Percentiles rank a stretch among this genome's conserved stretches.
phyloP scores from a whole-genome alignment of 2,797 vertebrate genomes.

The Clarias pachynema region DNA sequence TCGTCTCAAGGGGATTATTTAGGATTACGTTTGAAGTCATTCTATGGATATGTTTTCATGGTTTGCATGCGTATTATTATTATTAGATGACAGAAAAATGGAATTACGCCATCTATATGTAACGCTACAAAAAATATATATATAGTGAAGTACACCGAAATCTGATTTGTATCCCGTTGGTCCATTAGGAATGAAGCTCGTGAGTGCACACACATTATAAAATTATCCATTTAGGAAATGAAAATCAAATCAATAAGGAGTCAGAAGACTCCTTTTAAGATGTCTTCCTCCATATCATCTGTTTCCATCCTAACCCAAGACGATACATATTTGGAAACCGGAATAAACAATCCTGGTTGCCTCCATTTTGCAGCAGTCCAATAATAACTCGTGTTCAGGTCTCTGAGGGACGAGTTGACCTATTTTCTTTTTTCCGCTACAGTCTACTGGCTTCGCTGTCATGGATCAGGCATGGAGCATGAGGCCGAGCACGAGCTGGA shows the following conservation, averaged over 20 bases:
- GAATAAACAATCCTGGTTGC: slow-evolving; percentile 27
- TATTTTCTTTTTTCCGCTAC: slow-evolving; percentile 36
- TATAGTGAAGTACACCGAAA: neutral
- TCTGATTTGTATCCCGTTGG: neutral
- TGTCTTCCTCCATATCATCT: neutral
- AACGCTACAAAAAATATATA: neutral
- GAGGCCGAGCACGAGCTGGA: neutral
- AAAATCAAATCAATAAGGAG: neutral
- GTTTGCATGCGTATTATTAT: neutral
- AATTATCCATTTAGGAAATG: neutral
- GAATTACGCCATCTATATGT: neutral
- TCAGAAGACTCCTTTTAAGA: neutral
- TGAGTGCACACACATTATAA: neutral
- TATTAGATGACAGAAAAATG: neutral
- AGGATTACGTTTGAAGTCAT: neutral
- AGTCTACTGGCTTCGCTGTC: neutral
- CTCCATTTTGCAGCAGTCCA: slow-evolving; percentile 10
- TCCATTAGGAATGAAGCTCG: neutral
- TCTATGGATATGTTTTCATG: neutral
- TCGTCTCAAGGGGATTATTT: neutral
- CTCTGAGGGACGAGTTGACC: slow-evolving; percentile 32
- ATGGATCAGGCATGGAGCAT: neutral
- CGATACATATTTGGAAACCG: neutral
- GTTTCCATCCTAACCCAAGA: neutral
- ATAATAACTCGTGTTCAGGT: slow-evolving; percentile 29